Base-by-base conservation (phyloP, 2,888 invertebrate genomes). In the Panorpa germanica region DNA sequence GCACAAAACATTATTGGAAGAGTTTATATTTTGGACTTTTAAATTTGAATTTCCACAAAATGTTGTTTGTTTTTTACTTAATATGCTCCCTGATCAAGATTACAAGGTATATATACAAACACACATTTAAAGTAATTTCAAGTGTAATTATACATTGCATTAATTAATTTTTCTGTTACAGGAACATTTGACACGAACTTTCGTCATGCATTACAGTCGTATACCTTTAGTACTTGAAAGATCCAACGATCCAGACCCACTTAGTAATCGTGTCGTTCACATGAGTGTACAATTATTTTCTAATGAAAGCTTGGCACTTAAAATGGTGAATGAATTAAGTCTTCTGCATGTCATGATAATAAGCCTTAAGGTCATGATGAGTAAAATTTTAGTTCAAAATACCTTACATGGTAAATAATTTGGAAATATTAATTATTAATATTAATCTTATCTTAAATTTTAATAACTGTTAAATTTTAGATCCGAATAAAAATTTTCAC, bases 11-110 rank as follows among this genome's bases (percentile, higher is more conserved):
- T 69, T 91, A 38, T 61, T 91, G 12, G 93, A 95, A 52, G 96
- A 96, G 59, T 67, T 96, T 40, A 83, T 95, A 41, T 95, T 96
- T 60, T 96, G 96, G 95, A 90, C 88, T 13, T 88, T 95, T 36
- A 85, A 85, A 50, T 90, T 82, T 53, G 91, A 95, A 55, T 96
- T 95, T 58, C 95, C 95, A 2, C 91, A 95, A 57, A 90, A 88
- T 49, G 69, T 96, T 33, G 93, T 95, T 30, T 95, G 93, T 47
- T 70, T 95, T 39, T 57, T 96, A 36, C 66, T 96, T 31, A 90
- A 91, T 49, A 82, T 96, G 77, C 59, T 96, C 44, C 93, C 93
- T 3, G 90, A 93, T 58, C 80, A 82, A 39, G 76, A 81, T 45
- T 95, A 93, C 49, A 95, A 95, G 67, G 82, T 80, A 43, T 35